Percentiles rank a stretch among this genome's conserved stretches.
Conservation (phyloP, 2,113 vertebrate species). For the Apistogramma diplotaenia region DNA sequence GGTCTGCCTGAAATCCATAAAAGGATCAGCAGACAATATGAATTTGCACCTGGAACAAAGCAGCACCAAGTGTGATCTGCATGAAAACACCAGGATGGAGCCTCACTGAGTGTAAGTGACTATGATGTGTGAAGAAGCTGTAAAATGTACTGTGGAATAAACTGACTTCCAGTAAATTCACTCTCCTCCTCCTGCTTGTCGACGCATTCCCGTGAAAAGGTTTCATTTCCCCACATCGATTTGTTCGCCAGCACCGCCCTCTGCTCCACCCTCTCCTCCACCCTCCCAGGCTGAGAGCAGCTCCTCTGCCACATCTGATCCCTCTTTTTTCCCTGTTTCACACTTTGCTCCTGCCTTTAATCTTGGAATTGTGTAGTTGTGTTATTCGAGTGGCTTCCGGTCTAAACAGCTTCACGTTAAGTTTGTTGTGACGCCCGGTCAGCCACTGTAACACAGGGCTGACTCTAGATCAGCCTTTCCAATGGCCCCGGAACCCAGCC, state of each 20-base stretch:
- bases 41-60: no score
- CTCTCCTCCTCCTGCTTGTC: background rate
- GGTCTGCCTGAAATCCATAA: background rate
- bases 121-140: background rate
- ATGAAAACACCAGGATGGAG: background rate
- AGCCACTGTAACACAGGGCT: no score
- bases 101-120: background rate
- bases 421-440: no score
- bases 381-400: no score
- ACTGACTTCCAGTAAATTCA: background rate
- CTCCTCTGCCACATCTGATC: no score
- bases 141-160: background rate
- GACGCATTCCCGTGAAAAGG: background rate
- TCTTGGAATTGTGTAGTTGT: no score
- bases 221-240: background rate
- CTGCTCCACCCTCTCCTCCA: background rate
- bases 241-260: background rate
- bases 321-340: no score
- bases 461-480: no score
- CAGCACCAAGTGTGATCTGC: background rate
- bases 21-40: background rate
- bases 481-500: no score
- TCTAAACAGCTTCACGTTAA: no score
- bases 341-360: no score
- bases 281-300: no score